A percentile compares a stretch with the other conserved stretches of the same genome.
Evolutionary conservation across 2,113 vertebrate genomes (phyloP).

Genomic region (Zosterops pallidus): DNA sequence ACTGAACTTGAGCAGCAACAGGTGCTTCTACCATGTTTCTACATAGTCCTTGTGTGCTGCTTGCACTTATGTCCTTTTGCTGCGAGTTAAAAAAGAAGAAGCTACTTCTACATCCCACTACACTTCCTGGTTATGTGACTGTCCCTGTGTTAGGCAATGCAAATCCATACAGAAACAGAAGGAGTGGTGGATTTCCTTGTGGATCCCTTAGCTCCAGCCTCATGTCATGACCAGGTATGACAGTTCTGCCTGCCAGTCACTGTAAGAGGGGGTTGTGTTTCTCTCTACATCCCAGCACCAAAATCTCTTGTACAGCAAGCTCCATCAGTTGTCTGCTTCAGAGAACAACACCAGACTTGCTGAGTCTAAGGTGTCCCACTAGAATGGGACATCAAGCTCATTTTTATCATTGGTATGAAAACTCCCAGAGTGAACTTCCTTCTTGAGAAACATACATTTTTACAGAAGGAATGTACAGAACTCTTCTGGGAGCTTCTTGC

Average conservation of each 20-base stretch:
- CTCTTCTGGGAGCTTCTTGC: neutral
- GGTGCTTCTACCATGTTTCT: neutral
- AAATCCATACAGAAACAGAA: neutral
- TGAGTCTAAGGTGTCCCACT: neutral
- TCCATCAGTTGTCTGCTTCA: neutral
- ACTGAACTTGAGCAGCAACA: neutral
- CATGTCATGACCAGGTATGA: neutral
- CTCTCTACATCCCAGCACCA: neutral
- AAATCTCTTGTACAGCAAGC: neutral
- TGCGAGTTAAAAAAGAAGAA: neutral
- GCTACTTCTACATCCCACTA: neutral
- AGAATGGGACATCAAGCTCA: neutral
- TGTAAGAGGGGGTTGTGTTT: neutral
- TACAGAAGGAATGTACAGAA: neutral
- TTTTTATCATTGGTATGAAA: neutral
- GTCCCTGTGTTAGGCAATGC: neutral
- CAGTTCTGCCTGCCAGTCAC: neutral
- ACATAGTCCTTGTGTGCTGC: neutral
- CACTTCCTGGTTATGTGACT: neutral
- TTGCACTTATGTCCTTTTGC: neutral
- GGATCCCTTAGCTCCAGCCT: neutral
- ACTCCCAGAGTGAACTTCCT: neutral
- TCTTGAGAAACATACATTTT: neutral
- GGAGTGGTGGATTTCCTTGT: neutral
- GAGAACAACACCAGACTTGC: neutral